Evolutionary conservation across 2,888 invertebrate species (phyloP).

Genomic region (Disparrhopalites patrizii): DNA sequence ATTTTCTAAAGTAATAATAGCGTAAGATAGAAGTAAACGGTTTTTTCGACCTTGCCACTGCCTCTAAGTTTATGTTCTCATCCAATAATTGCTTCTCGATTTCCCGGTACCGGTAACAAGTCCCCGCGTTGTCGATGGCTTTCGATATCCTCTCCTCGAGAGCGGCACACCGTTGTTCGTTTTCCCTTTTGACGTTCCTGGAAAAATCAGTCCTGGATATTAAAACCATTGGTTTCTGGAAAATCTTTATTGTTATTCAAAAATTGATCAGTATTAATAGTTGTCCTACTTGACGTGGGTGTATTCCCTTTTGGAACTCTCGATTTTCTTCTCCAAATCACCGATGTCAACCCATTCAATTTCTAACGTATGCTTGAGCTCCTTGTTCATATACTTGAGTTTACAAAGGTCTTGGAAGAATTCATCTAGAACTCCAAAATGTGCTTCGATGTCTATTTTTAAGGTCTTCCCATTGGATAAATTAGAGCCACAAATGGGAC

Average conservation of each 20-base stretch:
- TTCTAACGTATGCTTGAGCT: constrained; percentile 14
- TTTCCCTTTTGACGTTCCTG: constrained; percentile 11
- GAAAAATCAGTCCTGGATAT: neutral
- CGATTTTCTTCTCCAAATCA: constrained; percentile 21
- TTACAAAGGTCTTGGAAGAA: constrained; percentile 24
- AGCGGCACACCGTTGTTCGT: constrained; percentile 9
- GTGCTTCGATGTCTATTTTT: constrained; percentile 16
- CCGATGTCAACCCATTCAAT: constrained; percentile 24
- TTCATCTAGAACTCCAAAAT: constrained; percentile 20
- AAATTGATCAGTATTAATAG: too few relatives aligned
- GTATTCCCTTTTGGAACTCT: constrained; percentile 4
- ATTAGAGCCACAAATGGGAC: constrained; percentile 14
- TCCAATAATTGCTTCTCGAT: constrained; percentile 26
- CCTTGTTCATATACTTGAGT: constrained; percentile 27
- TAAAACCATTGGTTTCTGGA: neutral
- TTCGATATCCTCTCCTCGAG: constrained; percentile 16
- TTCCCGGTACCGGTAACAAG: constrained; percentile 25
- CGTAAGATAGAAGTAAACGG: neutral
- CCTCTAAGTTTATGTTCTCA: constrained; percentile 24
- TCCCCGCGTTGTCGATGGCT: constrained; percentile 22
- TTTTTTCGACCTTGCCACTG: constrained; percentile 21
- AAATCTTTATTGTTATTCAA: neutral
- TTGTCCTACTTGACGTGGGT: constrained; percentile 7
- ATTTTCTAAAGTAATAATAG: neutral
- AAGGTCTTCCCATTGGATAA: constrained; percentile 18